phyloP scores from a whole-genome alignment of 2,113 vertebrate species.

The Agelaius phoeniceus region DNA sequence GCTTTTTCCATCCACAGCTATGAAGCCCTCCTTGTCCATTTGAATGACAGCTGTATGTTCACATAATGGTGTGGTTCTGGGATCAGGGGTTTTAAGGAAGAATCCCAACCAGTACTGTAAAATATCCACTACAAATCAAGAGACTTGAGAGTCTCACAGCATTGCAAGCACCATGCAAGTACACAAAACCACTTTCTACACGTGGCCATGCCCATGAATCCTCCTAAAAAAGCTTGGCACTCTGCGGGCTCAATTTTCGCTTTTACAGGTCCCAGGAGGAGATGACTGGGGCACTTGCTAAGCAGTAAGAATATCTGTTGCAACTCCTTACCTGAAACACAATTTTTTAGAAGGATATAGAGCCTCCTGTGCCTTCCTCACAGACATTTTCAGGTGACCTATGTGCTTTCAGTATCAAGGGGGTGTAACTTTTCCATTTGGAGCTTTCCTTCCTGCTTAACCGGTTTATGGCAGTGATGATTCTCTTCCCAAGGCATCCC shows the following conservation, averaged over 20 bases:
- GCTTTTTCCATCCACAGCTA: background rate
- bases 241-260: background rate
- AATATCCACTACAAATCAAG: background rate
- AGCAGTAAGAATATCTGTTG: background rate
- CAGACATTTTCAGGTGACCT: background rate
- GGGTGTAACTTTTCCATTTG: background rate
- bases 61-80: background rate
- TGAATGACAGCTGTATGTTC: background rate
- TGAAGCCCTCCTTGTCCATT: background rate
- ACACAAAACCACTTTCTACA: background rate
- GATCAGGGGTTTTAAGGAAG: background rate
- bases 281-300: background rate
- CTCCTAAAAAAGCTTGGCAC: background rate
- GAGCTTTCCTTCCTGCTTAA: slow-evolving; percentile 57
- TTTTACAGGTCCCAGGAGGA: background rate
- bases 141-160: background rate
- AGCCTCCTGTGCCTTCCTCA: background rate
- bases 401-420: background rate
- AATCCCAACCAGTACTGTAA: background rate
- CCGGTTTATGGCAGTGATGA: slow-evolving; percentile 38
- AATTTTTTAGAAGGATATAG: background rate
- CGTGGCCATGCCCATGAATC: background rate
- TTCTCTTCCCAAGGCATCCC: slow-evolving; percentile 16
- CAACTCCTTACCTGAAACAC: slow-evolving; percentile 36
- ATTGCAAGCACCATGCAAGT: background rate